Evolutionary conservation across 2,113 vertebrate species (phyloP).

Genomic region (Entomyzon cyanotis): DNA sequence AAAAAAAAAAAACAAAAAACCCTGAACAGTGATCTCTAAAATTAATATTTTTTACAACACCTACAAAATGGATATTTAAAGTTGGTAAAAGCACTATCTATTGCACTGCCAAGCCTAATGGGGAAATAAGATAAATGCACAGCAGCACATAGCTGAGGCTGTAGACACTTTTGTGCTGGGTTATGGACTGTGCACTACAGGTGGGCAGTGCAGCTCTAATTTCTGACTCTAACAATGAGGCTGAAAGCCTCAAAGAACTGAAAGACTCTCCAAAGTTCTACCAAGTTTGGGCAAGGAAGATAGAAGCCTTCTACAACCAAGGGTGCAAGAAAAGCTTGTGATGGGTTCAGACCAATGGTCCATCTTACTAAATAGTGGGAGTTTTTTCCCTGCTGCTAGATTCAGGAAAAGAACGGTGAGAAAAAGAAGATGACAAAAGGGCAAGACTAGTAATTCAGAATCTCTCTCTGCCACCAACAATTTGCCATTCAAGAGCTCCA

Average conservation of each 20-base stretch:
- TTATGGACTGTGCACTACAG: rapidly evolving
- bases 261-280: background rate
- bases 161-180: background rate
- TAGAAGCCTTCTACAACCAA: background rate
- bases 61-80: background rate
- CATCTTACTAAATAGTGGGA: background rate
- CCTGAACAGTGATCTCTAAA: background rate
- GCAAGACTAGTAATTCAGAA: background rate
- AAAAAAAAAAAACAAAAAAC: background rate
- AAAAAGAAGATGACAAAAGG: background rate
- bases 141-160: background rate
- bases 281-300: background rate
- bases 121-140: background rate
- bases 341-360: background rate
- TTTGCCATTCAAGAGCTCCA: background rate
- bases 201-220: background rate
- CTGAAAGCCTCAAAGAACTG: background rate
- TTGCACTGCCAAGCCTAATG: background rate
- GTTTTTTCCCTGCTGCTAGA: background rate
- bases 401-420: background rate
- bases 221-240: background rate
- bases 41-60: background rate
- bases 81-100: background rate
- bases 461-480: background rate
- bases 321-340: background rate